These are phyloP conservation scores for Xenops minutus DNA, from an alignment of 2,797 vertebrate species.

Conservation along the genomic window DNA sequence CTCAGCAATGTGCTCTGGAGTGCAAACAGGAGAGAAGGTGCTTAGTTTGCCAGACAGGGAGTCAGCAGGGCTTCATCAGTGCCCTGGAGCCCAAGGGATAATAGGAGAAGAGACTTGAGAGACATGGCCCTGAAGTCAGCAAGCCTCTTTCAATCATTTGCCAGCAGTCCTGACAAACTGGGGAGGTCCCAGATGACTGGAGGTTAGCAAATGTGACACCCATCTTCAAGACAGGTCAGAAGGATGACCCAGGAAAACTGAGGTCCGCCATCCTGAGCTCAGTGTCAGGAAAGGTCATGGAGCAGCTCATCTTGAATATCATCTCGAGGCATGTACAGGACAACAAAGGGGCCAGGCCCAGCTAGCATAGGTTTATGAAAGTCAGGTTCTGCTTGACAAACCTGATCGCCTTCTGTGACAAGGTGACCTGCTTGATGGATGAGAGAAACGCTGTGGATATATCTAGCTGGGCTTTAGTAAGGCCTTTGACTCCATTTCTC, in stretches of 20 bases:
- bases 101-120: neutral
- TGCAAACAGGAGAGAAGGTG: neutral
- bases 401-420: neutral
- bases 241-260: neutral
- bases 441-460: neutral
- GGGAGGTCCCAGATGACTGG: neutral
- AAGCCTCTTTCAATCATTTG: neutral
- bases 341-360: neutral
- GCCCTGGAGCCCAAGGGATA: rapidly evolving
- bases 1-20: neutral
- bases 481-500: neutral
- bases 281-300: neutral
- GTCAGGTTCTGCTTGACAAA: neutral
- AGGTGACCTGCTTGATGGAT: neutral
- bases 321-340: rapidly evolving
- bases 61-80: neutral
- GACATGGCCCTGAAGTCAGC: neutral
- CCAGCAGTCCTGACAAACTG: neutral
- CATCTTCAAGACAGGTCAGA: neutral
- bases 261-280: neutral
- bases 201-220: neutral
- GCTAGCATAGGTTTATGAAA: neutral
- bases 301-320: neutral
- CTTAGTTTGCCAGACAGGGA: neutral
- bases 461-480: neutral